A percentile compares a stretch with the other conserved stretches of the same genome.
These are phyloP conservation scores for Lathronympha strigana DNA, from an alignment of 2,888 invertebrate genomes.

Conservation along the genomic window DNA sequence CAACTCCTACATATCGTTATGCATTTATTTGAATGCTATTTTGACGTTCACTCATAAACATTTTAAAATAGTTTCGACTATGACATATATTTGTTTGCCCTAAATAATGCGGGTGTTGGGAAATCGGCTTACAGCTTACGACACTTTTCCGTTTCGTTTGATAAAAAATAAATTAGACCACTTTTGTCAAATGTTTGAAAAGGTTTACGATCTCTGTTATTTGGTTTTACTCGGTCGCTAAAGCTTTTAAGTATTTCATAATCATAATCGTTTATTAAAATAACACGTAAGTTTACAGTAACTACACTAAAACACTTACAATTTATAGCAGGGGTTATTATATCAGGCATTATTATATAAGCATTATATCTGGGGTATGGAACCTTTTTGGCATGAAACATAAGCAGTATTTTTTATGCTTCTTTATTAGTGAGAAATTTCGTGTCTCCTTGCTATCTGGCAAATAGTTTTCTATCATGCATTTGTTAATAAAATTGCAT, in stretches of 20 bases:
- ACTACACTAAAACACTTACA: too few relatives aligned
- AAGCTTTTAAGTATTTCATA: neutral
- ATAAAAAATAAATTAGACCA: neutral
- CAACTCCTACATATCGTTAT: constrained; percentile 2
- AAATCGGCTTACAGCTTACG: constrained; percentile 23
- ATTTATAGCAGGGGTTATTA: too few relatives aligned
- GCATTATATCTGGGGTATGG: too few relatives aligned
- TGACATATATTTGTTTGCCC: constrained; percentile 33
- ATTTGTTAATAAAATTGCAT: neutral
- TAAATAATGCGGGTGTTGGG: constrained; percentile 28
- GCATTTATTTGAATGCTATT: constrained; percentile 32
- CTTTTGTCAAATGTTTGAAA: neutral
- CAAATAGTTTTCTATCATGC: neutral
- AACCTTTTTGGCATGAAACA: too few relatives aligned
- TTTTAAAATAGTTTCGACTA: constrained; percentile 32
- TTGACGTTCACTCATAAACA: constrained; percentile 34
- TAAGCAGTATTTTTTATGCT: too few relatives aligned
- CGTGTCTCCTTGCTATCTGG: too few relatives aligned
- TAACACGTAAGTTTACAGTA: too few relatives aligned
- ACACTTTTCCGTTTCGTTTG: constrained; percentile 21
- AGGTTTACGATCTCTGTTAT: neutral
- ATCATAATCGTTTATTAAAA: too few relatives aligned
- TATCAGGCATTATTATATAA: too few relatives aligned
- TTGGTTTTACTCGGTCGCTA: too few relatives aligned
- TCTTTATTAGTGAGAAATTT: too few relatives aligned